phyloP scores from a whole-genome alignment of 2,888 invertebrate genomes.

The Meghimatium bilineatum region DNA sequence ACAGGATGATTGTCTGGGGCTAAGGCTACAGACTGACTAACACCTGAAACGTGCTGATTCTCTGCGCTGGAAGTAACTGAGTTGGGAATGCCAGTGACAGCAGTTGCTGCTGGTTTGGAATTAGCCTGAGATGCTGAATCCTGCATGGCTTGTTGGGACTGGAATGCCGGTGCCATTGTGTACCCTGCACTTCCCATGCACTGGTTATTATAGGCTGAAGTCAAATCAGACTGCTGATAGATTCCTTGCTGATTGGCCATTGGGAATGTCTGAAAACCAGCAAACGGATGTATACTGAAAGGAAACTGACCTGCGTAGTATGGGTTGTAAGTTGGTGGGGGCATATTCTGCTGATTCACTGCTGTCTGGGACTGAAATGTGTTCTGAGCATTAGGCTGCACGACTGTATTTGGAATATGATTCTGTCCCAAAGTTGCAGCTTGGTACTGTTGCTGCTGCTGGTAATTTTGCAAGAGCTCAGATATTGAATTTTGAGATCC shows the following conservation, averaged over 20 bases:
- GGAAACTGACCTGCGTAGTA: constrained; percentile 31
- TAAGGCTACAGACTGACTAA: constrained; percentile 5
- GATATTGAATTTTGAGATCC: constrained; percentile 52
- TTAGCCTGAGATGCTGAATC: background rate
- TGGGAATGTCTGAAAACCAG: constrained; percentile 46
- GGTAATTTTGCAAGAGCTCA: constrained; percentile 52
- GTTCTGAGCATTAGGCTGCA: constrained; percentile 16
- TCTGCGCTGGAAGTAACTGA: constrained; percentile 10
- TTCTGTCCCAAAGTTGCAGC: constrained; percentile 22
- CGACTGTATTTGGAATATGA: constrained; percentile 1
- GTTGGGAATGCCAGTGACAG: constrained; percentile 19
- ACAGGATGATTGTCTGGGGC: constrained; percentile 2
- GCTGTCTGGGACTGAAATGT: constrained; percentile 22
- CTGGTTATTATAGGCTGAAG: constrained; percentile 17
- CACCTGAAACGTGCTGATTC: constrained; percentile 5
- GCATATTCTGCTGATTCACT: constrained; percentile 3
- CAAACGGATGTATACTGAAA: constrained; percentile 35
- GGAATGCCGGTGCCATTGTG: constrained; percentile 27
- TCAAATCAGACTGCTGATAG: constrained; percentile 26
- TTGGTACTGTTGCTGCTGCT: constrained; percentile 47
- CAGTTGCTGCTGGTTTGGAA: constrained; percentile 36
- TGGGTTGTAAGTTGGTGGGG: background rate
- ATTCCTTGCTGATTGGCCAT: constrained; percentile 30
- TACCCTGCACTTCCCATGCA: constrained; percentile 25
- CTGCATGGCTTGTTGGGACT: constrained; percentile 11